Conservation (phyloP, 2,888 invertebrate genomes). For the Melinaea menophilus region DNA sequence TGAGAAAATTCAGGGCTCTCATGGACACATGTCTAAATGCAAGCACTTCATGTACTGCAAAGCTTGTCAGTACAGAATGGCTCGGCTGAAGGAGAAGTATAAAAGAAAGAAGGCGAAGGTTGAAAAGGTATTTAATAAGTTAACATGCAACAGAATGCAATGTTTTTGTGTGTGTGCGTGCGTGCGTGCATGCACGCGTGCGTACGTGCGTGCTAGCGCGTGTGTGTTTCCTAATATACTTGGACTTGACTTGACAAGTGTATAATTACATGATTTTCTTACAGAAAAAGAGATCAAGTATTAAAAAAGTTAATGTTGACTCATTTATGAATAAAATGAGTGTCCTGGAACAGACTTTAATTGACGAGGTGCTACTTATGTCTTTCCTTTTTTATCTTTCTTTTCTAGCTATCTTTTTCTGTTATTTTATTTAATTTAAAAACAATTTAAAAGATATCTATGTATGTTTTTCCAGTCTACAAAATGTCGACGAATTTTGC, state of each 20-base stretch:
- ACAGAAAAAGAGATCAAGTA: constrained; percentile 47
- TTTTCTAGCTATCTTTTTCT: too few relatives aligned
- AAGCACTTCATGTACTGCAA: constrained; percentile 50
- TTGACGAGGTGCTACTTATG: constrained; percentile 54
- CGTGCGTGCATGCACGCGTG: too few relatives aligned
- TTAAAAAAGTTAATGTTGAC: constrained; percentile 40
- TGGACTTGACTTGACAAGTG: neutral
- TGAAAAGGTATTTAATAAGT: constrained; percentile 41
- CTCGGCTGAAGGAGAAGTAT: constrained; percentile 46
- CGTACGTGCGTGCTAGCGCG: too few relatives aligned
- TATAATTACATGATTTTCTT: constrained; percentile 34
- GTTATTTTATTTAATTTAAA: too few relatives aligned
- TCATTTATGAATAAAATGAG: constrained; percentile 51
- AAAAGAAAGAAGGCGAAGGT: constrained; percentile 45
- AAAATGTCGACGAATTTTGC: neutral
- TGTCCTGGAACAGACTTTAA: constrained; percentile 50
- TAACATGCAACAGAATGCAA: neutral
- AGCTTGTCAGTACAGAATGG: constrained; percentile 47
- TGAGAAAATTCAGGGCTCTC: constrained; percentile 20
- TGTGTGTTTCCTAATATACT: neutral
- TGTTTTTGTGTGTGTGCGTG: constrained; percentile 3
- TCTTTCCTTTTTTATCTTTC: too few relatives aligned
- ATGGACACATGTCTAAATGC: constrained; percentile 40
- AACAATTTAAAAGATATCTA: neutral
- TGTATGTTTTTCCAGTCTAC: neutral